Evolutionary conservation across 2,113 vertebrate species (phyloP).

Genomic region (Plecotus auritus): DNA sequence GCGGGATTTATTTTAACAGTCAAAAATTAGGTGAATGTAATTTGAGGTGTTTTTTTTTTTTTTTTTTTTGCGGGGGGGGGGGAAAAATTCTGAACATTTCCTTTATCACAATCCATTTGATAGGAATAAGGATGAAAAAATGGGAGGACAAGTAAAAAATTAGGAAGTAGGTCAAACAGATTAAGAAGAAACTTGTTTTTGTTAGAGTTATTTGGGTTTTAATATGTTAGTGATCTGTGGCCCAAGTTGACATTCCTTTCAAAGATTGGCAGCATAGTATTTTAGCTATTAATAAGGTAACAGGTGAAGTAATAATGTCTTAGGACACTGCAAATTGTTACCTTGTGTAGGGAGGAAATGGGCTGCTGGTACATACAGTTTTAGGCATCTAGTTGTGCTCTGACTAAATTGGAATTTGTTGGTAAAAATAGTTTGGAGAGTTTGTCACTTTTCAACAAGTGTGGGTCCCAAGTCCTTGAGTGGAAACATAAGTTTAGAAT

Average conservation of each 20-base stretch:
- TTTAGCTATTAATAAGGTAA: background rate
- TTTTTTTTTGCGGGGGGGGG: too few relatives aligned
- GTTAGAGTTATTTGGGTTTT: background rate
- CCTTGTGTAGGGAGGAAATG: constrained; percentile 3
- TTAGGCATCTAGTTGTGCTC: background rate
- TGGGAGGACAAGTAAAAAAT: background rate
- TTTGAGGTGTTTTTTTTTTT: background rate
- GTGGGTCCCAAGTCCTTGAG: background rate
- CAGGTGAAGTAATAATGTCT: constrained; percentile 24
- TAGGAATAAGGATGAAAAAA: background rate
- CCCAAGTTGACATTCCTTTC: background rate
- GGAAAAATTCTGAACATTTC: background rate
- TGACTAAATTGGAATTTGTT: background rate
- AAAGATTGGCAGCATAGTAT: background rate
- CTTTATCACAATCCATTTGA: background rate
- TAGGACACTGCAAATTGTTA: background rate
- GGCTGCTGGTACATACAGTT: background rate
- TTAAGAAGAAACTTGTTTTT: background rate
- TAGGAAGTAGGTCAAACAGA: background rate
- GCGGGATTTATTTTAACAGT: background rate
- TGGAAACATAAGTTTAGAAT: background rate
- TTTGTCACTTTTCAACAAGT: constrained; percentile 21
- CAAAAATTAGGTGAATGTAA: background rate
- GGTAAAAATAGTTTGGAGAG: background rate
- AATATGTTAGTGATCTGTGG: background rate